Evolutionary conservation across 2,113 vertebrate genomes (phyloP).

Genomic region (Pampusana beccarii): DNA sequence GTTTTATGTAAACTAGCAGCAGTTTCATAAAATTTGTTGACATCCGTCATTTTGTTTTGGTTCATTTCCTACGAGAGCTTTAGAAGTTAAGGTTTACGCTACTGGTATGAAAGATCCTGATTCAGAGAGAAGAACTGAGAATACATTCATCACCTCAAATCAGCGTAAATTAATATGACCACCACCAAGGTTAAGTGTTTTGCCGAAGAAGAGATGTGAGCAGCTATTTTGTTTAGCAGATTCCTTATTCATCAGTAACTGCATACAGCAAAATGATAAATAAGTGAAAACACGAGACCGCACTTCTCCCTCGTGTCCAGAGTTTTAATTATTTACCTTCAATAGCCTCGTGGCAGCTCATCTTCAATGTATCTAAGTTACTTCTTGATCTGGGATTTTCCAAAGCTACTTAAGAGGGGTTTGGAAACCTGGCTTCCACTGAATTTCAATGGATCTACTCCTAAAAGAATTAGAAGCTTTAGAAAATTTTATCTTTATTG

Average conservation of each 20-base stretch:
- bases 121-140: neutral
- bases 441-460: conserved; percentile 2
- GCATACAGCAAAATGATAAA: neutral
- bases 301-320: neutral
- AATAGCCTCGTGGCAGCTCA: neutral
- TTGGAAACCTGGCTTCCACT: neutral
- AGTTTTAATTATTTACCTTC: neutral
- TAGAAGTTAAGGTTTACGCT: neutral
- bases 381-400: conserved; percentile 14
- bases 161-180: neutral
- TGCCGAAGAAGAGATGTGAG: neutral
- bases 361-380: neutral
- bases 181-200: neutral
- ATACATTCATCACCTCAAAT: neutral
- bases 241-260: neutral
- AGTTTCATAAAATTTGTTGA: neutral
- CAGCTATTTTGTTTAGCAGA: neutral
- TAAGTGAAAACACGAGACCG: neutral
- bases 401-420: neutral
- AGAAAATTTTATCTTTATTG: conserved; percentile 21
- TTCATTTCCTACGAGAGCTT: neutral
- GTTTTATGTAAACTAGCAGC: neutral
- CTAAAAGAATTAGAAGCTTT: conserved; percentile 20
- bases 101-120: neutral
- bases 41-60: neutral